Evolutionary conservation across 2,888 invertebrate genomes (phyloP).

Genomic region (Leucoptera coffeella): DNA sequence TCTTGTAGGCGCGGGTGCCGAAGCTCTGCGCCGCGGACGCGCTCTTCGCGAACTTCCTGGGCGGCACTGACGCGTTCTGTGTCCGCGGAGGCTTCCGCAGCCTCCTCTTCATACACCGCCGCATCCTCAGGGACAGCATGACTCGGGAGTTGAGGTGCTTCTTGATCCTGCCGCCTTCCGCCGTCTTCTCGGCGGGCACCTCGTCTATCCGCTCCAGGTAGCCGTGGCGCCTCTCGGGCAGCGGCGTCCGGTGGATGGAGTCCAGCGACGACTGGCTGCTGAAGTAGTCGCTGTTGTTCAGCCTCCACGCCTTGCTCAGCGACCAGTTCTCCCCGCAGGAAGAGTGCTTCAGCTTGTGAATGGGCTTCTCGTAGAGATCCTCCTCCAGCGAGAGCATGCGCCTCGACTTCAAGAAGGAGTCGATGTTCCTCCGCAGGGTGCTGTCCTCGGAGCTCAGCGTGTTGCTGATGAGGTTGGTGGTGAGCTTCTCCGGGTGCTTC

Average conservation of each 20-base stretch:
- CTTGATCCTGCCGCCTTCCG: constrained; percentile 48
- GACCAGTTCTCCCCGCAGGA: constrained; percentile 46
- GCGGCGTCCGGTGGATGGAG: constrained; percentile 9
- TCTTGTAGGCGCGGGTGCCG: constrained; percentile 33
- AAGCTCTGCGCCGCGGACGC: constrained; percentile 28
- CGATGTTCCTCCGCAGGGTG: constrained; percentile 32
- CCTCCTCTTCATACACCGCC: constrained; percentile 40
- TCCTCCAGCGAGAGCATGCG: constrained; percentile 36
- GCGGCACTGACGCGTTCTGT: constrained; percentile 23
- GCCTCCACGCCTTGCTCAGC: constrained; percentile 41
- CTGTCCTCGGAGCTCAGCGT: constrained; percentile 35
- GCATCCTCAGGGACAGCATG: constrained; percentile 60
- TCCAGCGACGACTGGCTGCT: constrained; percentile 21
- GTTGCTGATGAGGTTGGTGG: constrained; percentile 29
- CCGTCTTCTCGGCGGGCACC: constrained; percentile 27
- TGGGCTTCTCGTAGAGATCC: constrained; percentile 38
- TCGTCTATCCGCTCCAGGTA: constrained; percentile 34
- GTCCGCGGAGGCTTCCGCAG: constrained; percentile 15
- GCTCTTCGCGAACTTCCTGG: constrained; percentile 26
- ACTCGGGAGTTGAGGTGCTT: constrained; percentile 60
- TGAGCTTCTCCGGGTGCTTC: constrained; percentile 25
- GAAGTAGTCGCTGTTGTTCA: constrained; percentile 28
- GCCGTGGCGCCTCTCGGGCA: constrained; percentile 16
- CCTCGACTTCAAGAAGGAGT: constrained; percentile 29
- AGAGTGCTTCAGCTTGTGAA: constrained; percentile 23